A percentile compares a stretch with the other conserved stretches of the same genome.
These are phyloP conservation scores for Rhinoraja longicauda DNA, from an alignment of 2,797 vertebrate genomes.

Conservation along the genomic window DNA sequence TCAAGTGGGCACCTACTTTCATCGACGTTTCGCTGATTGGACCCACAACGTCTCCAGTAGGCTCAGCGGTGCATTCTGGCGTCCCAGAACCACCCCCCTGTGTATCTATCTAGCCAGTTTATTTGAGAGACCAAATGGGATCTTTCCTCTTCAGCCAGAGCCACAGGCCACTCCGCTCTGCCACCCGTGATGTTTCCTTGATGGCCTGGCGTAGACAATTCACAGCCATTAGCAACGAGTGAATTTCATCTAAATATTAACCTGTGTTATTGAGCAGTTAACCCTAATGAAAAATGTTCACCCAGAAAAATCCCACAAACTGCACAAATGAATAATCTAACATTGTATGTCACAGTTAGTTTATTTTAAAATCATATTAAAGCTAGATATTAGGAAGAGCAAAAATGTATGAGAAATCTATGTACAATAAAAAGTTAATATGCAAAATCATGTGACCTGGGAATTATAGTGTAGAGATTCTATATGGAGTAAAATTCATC, in stretches of 20 bases:
- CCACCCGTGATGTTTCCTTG: too few species aligned
- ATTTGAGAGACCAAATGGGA: too few species aligned
- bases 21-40: too few species aligned
- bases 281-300: not conserved
- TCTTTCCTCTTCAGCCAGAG: too few species aligned
- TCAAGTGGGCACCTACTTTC: too few species aligned
- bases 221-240: not conserved
- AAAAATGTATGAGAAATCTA: not conserved
- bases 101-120: too few species aligned
- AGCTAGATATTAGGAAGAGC: not conserved
- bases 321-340: not conserved
- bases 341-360: not conserved
- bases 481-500: too few species aligned
- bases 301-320: not conserved
- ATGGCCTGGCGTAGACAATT: too few species aligned
- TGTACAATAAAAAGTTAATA: not conserved
- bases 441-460: not conserved
- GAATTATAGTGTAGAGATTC: not conserved
- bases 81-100: too few species aligned
- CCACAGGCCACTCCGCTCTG: too few species aligned
- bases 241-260: not conserved
- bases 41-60: too few species aligned
- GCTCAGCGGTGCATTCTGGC: too few species aligned
- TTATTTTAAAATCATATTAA: not conserved
- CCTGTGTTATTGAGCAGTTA: not conserved